Evolutionary conservation across 64 coral and sea anemone genomes (phyloP).

Genomic region (Montipora foliosa): DNA sequence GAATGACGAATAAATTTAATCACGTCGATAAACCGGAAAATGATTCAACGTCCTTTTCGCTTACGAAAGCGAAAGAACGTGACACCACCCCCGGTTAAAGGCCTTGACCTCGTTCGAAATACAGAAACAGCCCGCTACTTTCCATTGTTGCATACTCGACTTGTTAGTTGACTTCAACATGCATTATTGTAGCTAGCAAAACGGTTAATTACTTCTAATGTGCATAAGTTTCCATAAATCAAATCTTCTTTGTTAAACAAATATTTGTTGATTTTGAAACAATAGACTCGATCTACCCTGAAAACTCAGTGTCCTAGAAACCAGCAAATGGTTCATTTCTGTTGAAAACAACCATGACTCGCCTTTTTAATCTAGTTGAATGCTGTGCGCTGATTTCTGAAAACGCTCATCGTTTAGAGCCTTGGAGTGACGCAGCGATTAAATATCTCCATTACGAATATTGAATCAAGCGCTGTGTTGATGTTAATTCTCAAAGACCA

Average conservation of each 20-base stretch:
- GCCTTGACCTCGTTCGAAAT: neutral
- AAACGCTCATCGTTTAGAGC: too few species aligned
- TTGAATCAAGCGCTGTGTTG: too few species aligned
- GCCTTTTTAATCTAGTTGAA: too few species aligned
- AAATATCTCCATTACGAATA: too few species aligned
- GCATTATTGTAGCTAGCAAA: too few species aligned
- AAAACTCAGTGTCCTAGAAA: neutral
- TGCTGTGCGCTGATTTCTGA: too few species aligned
- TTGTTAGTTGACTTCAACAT: too few species aligned
- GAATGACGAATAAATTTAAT: neutral
- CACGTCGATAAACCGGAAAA: neutral
- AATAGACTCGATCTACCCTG: neutral
- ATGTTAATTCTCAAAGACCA: too few species aligned
- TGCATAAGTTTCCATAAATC: neutral
- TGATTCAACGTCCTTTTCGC: neutral
- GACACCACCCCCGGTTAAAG: neutral
- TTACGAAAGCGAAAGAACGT: slow-evolving; percentile 23
- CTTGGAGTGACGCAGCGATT: too few species aligned
- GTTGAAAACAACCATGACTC: too few species aligned
- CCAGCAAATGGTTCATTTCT: too few species aligned
- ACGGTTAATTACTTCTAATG: neutral
- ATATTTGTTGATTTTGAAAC: neutral
- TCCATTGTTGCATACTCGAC: neutral
- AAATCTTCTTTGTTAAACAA: neutral
- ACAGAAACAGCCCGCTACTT: neutral